These are phyloP conservation scores for Orthosia gracilis DNA, from an alignment of 2,888 invertebrate species.

Conservation along the genomic window DNA sequence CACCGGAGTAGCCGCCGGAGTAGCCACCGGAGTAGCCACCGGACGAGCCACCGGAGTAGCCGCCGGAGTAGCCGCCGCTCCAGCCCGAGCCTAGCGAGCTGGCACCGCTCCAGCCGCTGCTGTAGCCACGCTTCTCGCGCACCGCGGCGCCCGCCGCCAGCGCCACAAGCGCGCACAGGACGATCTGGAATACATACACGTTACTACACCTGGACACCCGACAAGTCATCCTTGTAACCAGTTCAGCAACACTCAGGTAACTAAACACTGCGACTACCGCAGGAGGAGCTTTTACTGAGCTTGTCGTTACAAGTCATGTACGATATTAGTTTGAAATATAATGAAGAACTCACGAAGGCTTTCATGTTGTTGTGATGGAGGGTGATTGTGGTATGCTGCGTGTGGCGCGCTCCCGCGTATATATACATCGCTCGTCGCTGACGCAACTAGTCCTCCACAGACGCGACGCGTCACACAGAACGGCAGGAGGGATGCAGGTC, in stretches of 20 bases:
- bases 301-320: not conserved
- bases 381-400: slow-evolving; percentile 37
- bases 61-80: slow-evolving; percentile 27
- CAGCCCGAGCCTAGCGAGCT: slow-evolving; percentile 9
- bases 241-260: not conserved
- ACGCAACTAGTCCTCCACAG: slow-evolving; percentile 31
- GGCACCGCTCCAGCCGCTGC: slow-evolving; percentile 41
- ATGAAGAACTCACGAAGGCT: slow-evolving; percentile 57
- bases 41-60: slow-evolving; percentile 17
- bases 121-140: slow-evolving; percentile 60
- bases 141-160: slow-evolving; percentile 50
- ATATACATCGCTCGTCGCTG: slow-evolving; percentile 27
- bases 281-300: not conserved
- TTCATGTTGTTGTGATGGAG: slow-evolving; percentile 56
- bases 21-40: slow-evolving; percentile 25
- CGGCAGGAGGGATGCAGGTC: slow-evolving; percentile 1
- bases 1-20: slow-evolving; percentile 25
- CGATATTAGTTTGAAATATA: not conserved
- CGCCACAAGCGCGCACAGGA: slow-evolving; percentile 48
- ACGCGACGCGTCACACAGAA: not conserved
- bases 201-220: not conserved
- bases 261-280: not conserved
- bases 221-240: not conserved
- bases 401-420: slow-evolving; percentile 19
- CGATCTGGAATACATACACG: slow-evolving; percentile 37